These are phyloP conservation scores for Euschistus heros DNA, from an alignment of 1,140 invertebrate genomes.

Conservation along the genomic window DNA sequence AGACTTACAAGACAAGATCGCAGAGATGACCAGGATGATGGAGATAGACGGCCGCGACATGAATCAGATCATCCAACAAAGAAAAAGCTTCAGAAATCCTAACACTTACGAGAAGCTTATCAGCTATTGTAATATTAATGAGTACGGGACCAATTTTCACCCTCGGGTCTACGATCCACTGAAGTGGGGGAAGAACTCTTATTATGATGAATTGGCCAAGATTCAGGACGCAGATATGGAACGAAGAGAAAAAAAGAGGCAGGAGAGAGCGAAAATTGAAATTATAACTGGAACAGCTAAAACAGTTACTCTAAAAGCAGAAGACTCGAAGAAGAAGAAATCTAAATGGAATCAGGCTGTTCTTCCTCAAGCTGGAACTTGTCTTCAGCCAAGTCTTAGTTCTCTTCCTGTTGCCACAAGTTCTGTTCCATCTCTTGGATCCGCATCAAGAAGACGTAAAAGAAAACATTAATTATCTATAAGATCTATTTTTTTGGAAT, in stretches of 20 bases:
- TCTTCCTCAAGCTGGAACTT: slow-evolving; percentile 41
- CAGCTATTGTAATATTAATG: slow-evolving; percentile 86
- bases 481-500: too few species aligned
- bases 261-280: slow-evolving; percentile 78
- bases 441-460: too few species aligned
- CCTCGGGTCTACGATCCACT: slow-evolving; percentile 84
- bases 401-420: slow-evolving; percentile 62
- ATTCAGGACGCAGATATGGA: slow-evolving; percentile 89
- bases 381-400: slow-evolving; percentile 45
- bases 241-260: slow-evolving; percentile 77
- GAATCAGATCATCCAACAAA: slow-evolving; percentile 78
- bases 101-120: slow-evolving; percentile 96
- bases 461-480: too few species aligned
- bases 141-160: slow-evolving; percentile 90
- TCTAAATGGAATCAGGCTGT: slow-evolving; percentile 85
- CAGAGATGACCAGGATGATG: slow-evolving; percentile 66
- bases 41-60: slow-evolving; percentile 66
- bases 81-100: slow-evolving; percentile 90
- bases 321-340: slow-evolving; percentile 61
- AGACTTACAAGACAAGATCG: slow-evolving; percentile 74
- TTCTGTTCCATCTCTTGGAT: too few species aligned
- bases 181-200: slow-evolving; percentile 84
- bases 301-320: slow-evolving; percentile 48
- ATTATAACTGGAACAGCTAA: slow-evolving; percentile 74
- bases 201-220: slow-evolving; percentile 81